Base-by-base conservation (phyloP, 2,113 vertebrate genomes). In the Scopus umbretta region DNA sequence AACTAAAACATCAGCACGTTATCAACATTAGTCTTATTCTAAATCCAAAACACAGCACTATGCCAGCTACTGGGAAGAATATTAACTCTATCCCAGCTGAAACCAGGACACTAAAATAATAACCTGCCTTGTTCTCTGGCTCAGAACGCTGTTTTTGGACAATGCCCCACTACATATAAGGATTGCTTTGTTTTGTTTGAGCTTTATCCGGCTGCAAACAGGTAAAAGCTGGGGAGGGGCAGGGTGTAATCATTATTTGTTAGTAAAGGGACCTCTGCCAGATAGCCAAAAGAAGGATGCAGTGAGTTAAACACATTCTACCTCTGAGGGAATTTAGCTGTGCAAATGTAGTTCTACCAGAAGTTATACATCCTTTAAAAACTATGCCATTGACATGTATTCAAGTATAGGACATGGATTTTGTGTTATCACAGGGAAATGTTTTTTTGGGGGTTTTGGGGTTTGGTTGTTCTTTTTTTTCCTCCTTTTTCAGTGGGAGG, bases 361-460 rank as follows among this genome's bases (percentile, higher is more conserved):
- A 49, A 90, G 59, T 34, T 49, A 26, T 34, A 47, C 0, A 2
- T 4, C 65, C 47, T 19, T 19, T 7, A 26, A 73, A 82, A 66
- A 17, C 11, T 7, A n/a, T 5, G 6, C 10, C 20, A 20, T 65
- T 40, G 53, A 52, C 12, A 30, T 1, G 0, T 11, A 66, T 67
- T 84, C 32, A 71, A 1, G 11, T 10, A 19, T 0, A 66, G 9
- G n/a, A 53, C 11, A 18, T 8, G 5, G n/a, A 53, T 49, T 68
- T 65, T 92, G 34, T 38, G 21, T 30, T 70, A 30, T 10, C 5
- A 67, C 4, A 25, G 6, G 11, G 4, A 61, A 62, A 5, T n/a
- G n/a, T n/a, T 8, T 19, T 40, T 52, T 5, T 10, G 8, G 2
- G 1, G 7, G 11, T 4, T 2, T 7, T 50, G n/a, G n/a, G n/a